Base-by-base conservation (phyloP, 2,113 vertebrate species). In the Noturus placidus region DNA sequence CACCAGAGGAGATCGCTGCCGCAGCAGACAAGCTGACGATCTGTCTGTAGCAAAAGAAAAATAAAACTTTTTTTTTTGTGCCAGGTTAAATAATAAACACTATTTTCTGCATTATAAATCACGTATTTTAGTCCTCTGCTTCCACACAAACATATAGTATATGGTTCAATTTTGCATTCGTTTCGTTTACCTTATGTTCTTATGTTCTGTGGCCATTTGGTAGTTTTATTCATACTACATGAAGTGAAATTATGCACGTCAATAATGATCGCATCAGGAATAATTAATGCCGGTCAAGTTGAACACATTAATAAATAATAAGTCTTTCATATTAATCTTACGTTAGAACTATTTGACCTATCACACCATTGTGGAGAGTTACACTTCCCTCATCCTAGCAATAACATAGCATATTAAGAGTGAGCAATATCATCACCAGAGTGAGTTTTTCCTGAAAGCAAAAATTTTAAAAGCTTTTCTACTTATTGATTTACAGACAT, bases 21-120 rank as follows among this genome's bases (percentile, higher is more conserved):
- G 95, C 92, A 96, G 90, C 90, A 96, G 93, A 88, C 93, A 96
- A 17, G 95, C 94, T 89, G 96, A 97, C 88, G 94, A 96, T 8
- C 96, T 96, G 89, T 95, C 97, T 98, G 91, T 0, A 30, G 76
- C 25, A 19, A 74, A 25, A 70, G 15, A 30, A 78, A 78, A 54
- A 35, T 35, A 74, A 13, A n/a, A n/a, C n/a, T n/a, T n/a, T 4
- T 69, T 38, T 27, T 30, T 63, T 67, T 27, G 86, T 54, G 27
- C 63, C 6, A 59, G 38, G 82, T 33, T 52, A 82, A 70, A 57
- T 54, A 50, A 19, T 77, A 27, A 33, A 84, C 57, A 42, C 19
- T 46, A 77, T 2, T 46, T 22, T 46, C 14, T 70, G 46, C 72
- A 85, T 82, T n/a, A 30, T 9, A n/a, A 74, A 46, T 74, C 20